Conservation (phyloP, 2,797 vertebrate genomes). For the Acanthis flammea region DNA sequence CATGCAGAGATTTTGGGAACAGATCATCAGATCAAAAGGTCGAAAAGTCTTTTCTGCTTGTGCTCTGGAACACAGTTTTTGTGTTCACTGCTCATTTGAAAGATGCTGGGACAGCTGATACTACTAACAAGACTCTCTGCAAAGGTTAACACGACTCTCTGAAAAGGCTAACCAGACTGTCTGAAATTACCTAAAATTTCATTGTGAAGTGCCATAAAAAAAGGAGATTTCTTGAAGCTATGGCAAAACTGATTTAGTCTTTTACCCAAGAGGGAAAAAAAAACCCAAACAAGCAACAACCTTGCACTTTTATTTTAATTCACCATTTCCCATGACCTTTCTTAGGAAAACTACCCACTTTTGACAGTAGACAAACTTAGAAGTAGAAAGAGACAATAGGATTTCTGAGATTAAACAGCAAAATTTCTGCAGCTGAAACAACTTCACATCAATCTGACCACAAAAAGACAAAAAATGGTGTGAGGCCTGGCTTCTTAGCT, state of each 20-base stretch:
- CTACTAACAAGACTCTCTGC: not conserved
- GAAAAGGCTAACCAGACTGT: not conserved
- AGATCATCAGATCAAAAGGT: slow-evolving; percentile 37
- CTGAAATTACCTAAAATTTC: not conserved
- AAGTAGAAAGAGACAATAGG: not conserved
- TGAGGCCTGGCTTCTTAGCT: not conserved
- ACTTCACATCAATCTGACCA: not conserved
- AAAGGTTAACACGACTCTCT: not conserved
- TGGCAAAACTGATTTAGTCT: not conserved
- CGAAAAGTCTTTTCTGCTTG: slow-evolving; percentile 19
- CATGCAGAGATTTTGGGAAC: slow-evolving; percentile 21
- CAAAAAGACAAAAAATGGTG: not conserved
- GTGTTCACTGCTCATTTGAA: not conserved
- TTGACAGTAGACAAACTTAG: not conserved
- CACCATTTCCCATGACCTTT: not conserved
- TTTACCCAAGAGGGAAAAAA: not conserved
- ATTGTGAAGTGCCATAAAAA: not conserved
- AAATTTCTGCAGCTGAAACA: not conserved
- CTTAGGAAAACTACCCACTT: not conserved
- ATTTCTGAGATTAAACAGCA: not conserved
- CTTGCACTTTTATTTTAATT: not conserved
- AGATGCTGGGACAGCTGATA: not conserved
- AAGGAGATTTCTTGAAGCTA: not conserved
- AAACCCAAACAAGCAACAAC: not conserved
- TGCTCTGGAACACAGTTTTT: not conserved